These are phyloP conservation scores for Cataglyphis rosenhaueri DNA, from an alignment of 2,888 invertebrate species.

Conservation along the genomic window DNA sequence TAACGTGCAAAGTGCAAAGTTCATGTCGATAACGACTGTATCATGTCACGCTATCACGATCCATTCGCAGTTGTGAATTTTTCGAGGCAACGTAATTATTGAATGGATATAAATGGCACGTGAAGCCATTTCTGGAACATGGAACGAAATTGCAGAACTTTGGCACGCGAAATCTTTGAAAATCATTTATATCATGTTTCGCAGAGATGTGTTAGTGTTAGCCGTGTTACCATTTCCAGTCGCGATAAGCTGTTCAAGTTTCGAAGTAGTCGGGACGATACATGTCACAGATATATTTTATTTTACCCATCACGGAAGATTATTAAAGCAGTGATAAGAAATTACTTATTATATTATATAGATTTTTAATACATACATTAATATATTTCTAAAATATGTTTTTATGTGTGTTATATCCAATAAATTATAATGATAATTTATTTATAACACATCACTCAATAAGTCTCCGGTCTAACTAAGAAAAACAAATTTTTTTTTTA, in stretches of 20 bases:
- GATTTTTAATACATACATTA: background rate
- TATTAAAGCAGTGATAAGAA: conserved; percentile 8
- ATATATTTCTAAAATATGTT: conserved; percentile 19
- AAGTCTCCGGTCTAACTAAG: no score
- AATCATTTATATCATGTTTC: conserved; percentile 63
- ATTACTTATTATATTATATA: conserved; percentile 1
- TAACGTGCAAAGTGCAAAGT: conserved; percentile 74
- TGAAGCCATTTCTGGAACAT: conserved; percentile 73
- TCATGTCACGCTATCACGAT: conserved; percentile 82
- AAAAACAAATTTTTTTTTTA: no score
- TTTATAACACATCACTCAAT: background rate
- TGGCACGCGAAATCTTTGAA: conserved; percentile 79
- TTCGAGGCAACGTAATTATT: conserved; percentile 78
- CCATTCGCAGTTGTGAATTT: conserved; percentile 77
- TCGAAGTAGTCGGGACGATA: conserved; percentile 34
- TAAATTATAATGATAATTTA: conserved; percentile 19
- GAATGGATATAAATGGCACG: conserved; percentile 78
- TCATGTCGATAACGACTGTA: conserved; percentile 84
- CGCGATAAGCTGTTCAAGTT: conserved; percentile 36
- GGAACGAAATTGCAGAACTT: conserved; percentile 73
- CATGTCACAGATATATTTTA: conserved; percentile 21
- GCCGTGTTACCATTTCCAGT: conserved; percentile 35
- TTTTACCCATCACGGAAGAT: conserved; percentile 4
- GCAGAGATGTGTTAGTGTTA: conserved; percentile 4
- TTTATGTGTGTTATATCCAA: background rate